These are phyloP conservation scores for Silurus lanzhouensis DNA, from an alignment of 2,797 vertebrate genomes.

Conservation along the genomic window DNA sequence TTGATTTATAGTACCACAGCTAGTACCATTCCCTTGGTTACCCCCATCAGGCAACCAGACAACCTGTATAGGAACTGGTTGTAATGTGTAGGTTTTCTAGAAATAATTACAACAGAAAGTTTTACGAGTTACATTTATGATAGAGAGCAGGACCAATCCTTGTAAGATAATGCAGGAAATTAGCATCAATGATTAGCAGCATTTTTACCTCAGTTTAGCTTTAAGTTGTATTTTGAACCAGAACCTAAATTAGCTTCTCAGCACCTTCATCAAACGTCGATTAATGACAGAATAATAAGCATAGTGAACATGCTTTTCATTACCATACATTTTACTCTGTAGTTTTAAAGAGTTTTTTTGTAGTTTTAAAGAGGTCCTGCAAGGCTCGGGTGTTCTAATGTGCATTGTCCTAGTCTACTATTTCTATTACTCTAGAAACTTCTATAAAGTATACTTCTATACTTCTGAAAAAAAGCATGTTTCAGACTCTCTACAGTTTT, in stretches of 20 bases:
- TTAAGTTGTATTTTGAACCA: background rate
- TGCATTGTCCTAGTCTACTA: background rate
- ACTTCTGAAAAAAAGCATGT: background rate
- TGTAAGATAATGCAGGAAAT: background rate
- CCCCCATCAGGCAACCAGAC: background rate
- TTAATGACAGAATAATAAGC: background rate
- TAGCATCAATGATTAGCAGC: background rate
- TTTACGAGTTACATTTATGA: background rate
- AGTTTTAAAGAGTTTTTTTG: background rate
- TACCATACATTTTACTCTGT: too few relatives aligned
- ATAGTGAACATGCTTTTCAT: background rate
- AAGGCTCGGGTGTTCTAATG: background rate
- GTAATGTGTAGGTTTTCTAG: background rate
- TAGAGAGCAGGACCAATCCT: background rate
- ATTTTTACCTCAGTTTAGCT: background rate
- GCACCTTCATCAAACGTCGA: background rate
- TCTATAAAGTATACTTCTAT: too few relatives aligned
- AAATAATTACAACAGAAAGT: background rate
- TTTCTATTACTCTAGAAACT: too few relatives aligned
- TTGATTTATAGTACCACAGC: conserved; percentile 9
- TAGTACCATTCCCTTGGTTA: background rate
- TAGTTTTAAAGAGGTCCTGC: background rate
- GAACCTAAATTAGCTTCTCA: background rate
- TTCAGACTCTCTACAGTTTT: too few relatives aligned
- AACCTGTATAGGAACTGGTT: background rate